Evolutionary conservation across 2,113 vertebrate genomes (phyloP), one percentile per base, ranked within the genome.

Genomic region (Ahaetulla prasina): DNA sequence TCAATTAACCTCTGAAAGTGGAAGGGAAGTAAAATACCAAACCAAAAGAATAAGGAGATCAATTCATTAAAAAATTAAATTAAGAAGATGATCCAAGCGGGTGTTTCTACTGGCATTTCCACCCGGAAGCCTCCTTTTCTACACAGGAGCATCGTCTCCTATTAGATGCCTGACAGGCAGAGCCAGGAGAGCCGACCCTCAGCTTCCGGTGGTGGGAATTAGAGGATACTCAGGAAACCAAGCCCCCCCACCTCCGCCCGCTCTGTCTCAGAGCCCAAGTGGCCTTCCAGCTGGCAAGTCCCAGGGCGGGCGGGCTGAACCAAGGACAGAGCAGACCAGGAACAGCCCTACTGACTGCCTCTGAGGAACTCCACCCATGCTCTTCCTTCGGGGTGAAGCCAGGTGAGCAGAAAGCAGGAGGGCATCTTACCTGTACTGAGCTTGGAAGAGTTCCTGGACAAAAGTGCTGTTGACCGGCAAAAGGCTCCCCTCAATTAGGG

Each of bases 391-490:
- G 35, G 74, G 18, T 22, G 35, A 22, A 80, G 18, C 6, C 7
- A 11, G 57, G 14, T 25, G 43, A 11, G 50, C 53, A 47, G 16
- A 39, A 4, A 49, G 30, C 23, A 9, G 23, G 68, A 18, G 23
- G 1, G n/a, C 22, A 25, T 23, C 91, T 0, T 98, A 99, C 99
- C 98, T 99, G 97, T 99, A 99, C 95, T 99, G 99, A 90, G 99
- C 99, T 96, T 99, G 99, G 96, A 99, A 99, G 92, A 99, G 98
- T 94, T 99, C 99, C 96, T 99, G 99, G 60, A 99, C 98, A 85
- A 99, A 99, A 50, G 99, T 99, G 91, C 99, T 98, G 50, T 98
- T 98, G 93, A 99, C 97, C 2, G 98, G 98, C 93, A 98, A 98
- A 88, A 98, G 98, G 16, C 99, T 98, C 52, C 98, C 99, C 94